A percentile compares a stretch with the other conserved stretches of the same genome.
These are phyloP conservation scores for Yasuhikotakia modesta DNA, from an alignment of 2,797 vertebrate genomes.

Conservation along the genomic window DNA sequence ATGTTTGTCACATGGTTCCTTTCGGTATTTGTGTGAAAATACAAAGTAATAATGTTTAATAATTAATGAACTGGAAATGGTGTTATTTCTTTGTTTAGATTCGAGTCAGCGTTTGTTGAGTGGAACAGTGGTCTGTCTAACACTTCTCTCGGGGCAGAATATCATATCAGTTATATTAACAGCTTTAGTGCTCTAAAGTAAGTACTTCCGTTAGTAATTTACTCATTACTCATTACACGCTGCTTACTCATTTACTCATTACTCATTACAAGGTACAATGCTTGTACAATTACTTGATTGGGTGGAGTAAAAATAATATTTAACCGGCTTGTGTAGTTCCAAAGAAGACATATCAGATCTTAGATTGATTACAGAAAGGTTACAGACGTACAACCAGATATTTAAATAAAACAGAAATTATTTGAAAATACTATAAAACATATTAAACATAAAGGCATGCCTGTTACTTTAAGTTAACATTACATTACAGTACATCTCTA, in stretches of 20 bases:
- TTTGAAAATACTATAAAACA: background rate
- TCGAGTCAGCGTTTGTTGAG: conserved; percentile 70
- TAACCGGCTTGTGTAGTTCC: background rate
- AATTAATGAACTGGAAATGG: background rate
- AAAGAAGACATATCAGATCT: background rate
- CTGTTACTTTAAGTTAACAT: background rate
- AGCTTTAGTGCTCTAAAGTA: conserved; percentile 82
- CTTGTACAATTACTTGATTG: background rate
- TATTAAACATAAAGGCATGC: background rate
- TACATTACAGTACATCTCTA: background rate
- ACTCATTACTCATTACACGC: background rate
- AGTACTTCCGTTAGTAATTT: conserved; percentile 60
- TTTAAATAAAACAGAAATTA: background rate
- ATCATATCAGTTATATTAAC: conserved; percentile 83
- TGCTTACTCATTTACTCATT: background rate
- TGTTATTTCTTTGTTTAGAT: conserved; percentile 70
- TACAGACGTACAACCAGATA: background rate
- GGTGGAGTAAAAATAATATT: background rate
- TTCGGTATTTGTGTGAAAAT: background rate
- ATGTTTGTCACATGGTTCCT: background rate
- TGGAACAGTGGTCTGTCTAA: conserved; percentile 61
- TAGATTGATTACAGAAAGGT: no score
- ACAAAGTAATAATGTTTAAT: background rate
- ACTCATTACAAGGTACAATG: background rate
- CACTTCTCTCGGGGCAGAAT: conserved; percentile 65